Evolutionary conservation across 2,888 invertebrate genomes (phyloP), one percentile per base, ranked within the genome.

Genomic region (Pterostichus madidus): DNA sequence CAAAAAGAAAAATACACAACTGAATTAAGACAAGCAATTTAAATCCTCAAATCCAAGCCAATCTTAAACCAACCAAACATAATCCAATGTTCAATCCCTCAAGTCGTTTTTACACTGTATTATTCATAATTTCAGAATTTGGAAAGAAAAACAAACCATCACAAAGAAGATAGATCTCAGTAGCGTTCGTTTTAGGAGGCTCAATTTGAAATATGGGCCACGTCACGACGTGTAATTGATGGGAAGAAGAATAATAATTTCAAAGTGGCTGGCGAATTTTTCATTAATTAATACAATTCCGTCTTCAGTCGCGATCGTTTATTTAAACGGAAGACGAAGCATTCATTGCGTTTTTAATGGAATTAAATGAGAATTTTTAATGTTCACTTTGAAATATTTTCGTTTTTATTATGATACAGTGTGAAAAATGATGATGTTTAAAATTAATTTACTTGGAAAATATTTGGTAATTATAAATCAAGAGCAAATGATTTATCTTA

Each of bases 211-310:
- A 78, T 78, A 56, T 61, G 46, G 61, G 59, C 59, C 59, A 78
- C 78, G 78, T 78, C 78, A 78, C 32, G 17, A 39, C 17, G n/a
- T 59, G 46, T 78, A 78, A 78, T 78, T 78, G 78, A 78, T 78
- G 59, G 31, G 56, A 46, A 31, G 31, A 78, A 78, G 78, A 78
- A 78, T 78, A 61, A 59, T 71, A 44, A 71, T 71, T 53, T 46
- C 77, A 32, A 49, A 75, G 75, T 52, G 13, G 24, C 35, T 52
- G 8, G 59, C 32, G 53, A 56, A 59, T 77, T 17, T 77, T 77
- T 59, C 77, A 77, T 59, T 77, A 77, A 77, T 56, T 56, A 77
- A 56, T 56, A 59, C 59, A 53, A 53, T 77, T 75, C 39, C 35
- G 10, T 59, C 71, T 46, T 35, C 6, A 10, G 44, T 44, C 71